Conservation (phyloP, 1,140 invertebrate genomes). For the Drosophila busckii region DNA sequence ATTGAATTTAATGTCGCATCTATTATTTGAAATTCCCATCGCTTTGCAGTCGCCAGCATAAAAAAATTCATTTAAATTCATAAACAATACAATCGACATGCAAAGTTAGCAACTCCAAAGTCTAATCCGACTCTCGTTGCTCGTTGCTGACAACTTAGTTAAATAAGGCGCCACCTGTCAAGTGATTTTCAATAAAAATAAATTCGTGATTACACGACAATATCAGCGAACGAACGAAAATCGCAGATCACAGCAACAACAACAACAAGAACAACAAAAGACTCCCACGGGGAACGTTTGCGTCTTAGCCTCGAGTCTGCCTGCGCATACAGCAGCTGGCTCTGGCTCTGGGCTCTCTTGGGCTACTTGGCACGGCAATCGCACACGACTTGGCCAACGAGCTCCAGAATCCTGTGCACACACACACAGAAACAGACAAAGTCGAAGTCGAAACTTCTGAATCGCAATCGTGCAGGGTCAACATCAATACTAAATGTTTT, state of each 20-base stretch:
- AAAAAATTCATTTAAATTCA: constrained; percentile 17
- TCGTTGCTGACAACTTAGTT: constrained; percentile 68
- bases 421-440: constrained; percentile 8
- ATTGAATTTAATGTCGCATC: no score
- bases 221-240: constrained; percentile 65
- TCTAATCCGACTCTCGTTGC: neutral
- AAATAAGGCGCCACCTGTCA: constrained; percentile 78
- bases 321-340: neutral
- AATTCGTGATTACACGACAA: constrained; percentile 78
- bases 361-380: constrained; percentile 35
- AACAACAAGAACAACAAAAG: constrained; percentile 72
- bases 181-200: constrained; percentile 78
- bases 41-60: neutral
- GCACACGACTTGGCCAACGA: constrained; percentile 55
- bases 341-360: neutral
- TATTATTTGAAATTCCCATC: no score
- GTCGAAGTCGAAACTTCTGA: constrained; percentile 57
- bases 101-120: neutral
- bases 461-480: constrained; percentile 76
- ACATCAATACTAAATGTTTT: constrained; percentile 60
- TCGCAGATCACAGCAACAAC: constrained; percentile 60
- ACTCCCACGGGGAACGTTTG: constrained; percentile 65
- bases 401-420: constrained; percentile 49
- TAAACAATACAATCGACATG: constrained; percentile 1
- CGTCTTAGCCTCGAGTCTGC: neutral